Base-by-base conservation (phyloP, 2,888 invertebrate genomes). In the Gonocerus acuteangulatus region DNA sequence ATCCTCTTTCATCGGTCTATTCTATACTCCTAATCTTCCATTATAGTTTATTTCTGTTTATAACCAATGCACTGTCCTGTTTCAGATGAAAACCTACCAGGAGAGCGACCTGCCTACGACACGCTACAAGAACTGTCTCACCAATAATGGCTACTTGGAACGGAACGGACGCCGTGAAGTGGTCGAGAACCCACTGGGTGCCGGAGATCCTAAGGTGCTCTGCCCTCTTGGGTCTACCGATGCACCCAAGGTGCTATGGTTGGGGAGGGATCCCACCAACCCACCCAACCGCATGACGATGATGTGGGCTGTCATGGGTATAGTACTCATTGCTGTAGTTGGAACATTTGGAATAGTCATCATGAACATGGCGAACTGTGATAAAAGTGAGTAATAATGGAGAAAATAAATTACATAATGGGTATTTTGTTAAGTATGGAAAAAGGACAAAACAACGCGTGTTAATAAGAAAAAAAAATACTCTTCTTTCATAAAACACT, bases 171-270 rank as follows among this genome's bases (percentile, higher is more conserved):
- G 59, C 44, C 62, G 62, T 15, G 67, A 64, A 48, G 66, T 67
- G 48, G 65, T 65, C 48, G 65, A 66, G 48, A 62, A 67, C 57
- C 64, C 60, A 2, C 49, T 62, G 48, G 62, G 60, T 2, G 60
- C 44, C 7, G 52, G 42, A 13, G 51, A 51, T 2, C 51, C 51
- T 27, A 39, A 39, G 39, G 39, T 11, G 3, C 39, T 39, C 15
- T 39, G 39, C 15, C 13, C 39, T 3, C 39, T 39, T 6, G 51
- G 51, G 18, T 42, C 54, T 39, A 42, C 44, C 27, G 64, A 60
- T 21, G 51, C 62, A 22, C 61, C 62, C 36, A 60, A 57, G 45
- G 61, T 62, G 34, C 60, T 60, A 9, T 64, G 63, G 56, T 62
- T 63, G n/a, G 47, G 60, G 15, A 23, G 65, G 39, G 58, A 16